Evolutionary conservation across 2,113 vertebrate species (phyloP).

Genomic region (Rhombomys opimus): DNA sequence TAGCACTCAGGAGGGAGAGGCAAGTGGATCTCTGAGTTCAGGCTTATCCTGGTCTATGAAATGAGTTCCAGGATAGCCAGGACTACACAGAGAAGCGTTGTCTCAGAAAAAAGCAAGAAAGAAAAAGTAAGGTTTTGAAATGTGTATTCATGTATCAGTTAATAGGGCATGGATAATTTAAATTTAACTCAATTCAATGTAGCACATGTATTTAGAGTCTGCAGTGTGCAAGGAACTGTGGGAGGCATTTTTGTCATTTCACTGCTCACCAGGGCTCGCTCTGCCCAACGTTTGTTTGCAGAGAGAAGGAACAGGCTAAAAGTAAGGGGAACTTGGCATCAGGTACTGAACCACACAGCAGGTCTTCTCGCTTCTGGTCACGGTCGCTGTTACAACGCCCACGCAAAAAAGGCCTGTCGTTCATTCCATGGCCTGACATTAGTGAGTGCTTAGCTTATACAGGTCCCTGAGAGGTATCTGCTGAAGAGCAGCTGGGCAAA

Average conservation of each 20-base stretch:
- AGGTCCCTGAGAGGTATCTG: not conserved
- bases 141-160: not conserved
- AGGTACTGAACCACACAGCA: not conserved
- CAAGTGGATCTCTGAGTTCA: not conserved
- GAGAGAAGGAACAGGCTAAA: not conserved
- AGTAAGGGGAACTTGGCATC: not conserved
- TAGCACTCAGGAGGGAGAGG: not conserved
- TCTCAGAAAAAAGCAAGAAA: not conserved
- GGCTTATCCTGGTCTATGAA: not conserved
- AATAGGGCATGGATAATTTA: not conserved
- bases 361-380: not conserved
- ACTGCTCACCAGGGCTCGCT: not conserved
- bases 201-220: not conserved
- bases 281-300: not conserved
- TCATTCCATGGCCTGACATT: too few relatives aligned
- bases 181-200: not conserved
- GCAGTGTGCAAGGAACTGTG: not conserved
- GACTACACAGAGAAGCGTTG: not conserved
- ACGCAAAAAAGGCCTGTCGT: not conserved
- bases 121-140: not conserved
- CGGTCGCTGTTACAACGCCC: rapidly evolving
- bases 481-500: not conserved
- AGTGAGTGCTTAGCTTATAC: not conserved
- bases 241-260: not conserved
- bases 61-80: not conserved